phyloP scores from a whole-genome alignment of 2,797 vertebrate genomes.

The Parambassis ranga region DNA sequence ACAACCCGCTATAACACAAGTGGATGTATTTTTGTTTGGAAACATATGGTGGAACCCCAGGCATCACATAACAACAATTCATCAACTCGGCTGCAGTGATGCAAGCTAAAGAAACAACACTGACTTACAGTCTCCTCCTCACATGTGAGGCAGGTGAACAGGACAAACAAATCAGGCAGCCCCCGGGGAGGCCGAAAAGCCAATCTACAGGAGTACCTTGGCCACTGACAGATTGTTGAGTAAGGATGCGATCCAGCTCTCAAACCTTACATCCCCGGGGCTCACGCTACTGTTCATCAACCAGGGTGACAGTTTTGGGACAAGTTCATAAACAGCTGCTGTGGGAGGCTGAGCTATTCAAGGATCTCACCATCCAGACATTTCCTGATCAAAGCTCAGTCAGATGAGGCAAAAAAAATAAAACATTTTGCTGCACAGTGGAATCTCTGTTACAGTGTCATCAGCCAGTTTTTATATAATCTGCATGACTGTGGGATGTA shows the following conservation, averaged over 20 bases:
- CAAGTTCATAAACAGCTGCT: slow-evolving; percentile 61
- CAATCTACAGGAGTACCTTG: background rate
- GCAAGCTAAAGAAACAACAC: slow-evolving; percentile 36
- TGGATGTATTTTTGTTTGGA: background rate
- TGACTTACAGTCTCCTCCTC: background rate
- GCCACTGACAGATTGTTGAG: slow-evolving; percentile 6
- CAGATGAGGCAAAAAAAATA: slow-evolving; percentile 19
- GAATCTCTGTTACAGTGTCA: slow-evolving; percentile 35
- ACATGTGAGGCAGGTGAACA: slow-evolving; percentile 13
- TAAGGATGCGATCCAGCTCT: slow-evolving; percentile 15
- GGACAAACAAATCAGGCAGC: background rate
- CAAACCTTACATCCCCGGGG: slow-evolving; percentile 21
- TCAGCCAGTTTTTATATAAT: slow-evolving; percentile 47
- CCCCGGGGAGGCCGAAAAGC: background rate
- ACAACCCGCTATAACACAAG: background rate
- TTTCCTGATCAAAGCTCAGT: slow-evolving; percentile 63
- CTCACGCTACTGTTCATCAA: slow-evolving; percentile 42
- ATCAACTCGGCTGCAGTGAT: slow-evolving; percentile 27
- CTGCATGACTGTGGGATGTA: slow-evolving; percentile 30
- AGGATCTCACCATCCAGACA: slow-evolving; percentile 45
- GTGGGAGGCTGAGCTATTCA: slow-evolving; percentile 46
- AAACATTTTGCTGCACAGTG: slow-evolving; percentile 8
- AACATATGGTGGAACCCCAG: slow-evolving; percentile 5
- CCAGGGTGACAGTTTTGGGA: slow-evolving; percentile 61
- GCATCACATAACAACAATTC: background rate